These are phyloP conservation scores for Drosophila sucinea DNA, from an alignment of 1,140 invertebrate species.

Conservation along the genomic window DNA sequence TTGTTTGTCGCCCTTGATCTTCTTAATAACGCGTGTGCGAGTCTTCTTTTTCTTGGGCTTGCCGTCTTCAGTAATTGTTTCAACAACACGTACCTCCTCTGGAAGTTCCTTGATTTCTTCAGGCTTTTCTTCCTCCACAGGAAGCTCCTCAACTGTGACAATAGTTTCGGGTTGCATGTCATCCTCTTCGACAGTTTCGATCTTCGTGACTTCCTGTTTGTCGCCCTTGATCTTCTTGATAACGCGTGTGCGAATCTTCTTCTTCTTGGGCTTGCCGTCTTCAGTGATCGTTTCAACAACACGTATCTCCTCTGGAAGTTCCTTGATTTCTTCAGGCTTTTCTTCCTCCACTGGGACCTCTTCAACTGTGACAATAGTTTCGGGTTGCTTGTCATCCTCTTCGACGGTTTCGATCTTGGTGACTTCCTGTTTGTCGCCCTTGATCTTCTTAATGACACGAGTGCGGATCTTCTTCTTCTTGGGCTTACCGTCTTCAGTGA, in stretches of 20 bases:
- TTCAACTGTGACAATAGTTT: background rate
- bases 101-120: constrained; percentile 1
- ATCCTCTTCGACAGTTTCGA: background rate
- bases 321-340: background rate
- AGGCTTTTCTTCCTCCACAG: background rate
- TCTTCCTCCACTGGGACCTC: background rate
- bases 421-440: background rate
- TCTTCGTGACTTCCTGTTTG: background rate
- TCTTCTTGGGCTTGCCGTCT: background rate
- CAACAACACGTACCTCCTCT: background rate
- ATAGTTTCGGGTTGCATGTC: background rate
- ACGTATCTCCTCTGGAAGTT: constrained; percentile 4
- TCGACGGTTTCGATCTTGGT: constrained; percentile 3
- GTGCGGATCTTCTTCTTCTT: constrained; percentile 13
- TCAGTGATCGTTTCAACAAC: background rate
- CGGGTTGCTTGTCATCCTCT: background rate
- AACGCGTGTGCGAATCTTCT: constrained; percentile 3
- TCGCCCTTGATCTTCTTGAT: background rate
- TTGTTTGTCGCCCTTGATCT: background rate
- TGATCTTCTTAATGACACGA: background rate
- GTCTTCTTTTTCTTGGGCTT: background rate
- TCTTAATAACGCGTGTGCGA: background rate
- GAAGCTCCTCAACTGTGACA: background rate
- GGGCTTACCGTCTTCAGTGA: background rate
- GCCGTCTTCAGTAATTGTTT: background rate